Base-by-base conservation (phyloP, 2,888 invertebrate genomes). In the Drosophila percnosoma region DNA sequence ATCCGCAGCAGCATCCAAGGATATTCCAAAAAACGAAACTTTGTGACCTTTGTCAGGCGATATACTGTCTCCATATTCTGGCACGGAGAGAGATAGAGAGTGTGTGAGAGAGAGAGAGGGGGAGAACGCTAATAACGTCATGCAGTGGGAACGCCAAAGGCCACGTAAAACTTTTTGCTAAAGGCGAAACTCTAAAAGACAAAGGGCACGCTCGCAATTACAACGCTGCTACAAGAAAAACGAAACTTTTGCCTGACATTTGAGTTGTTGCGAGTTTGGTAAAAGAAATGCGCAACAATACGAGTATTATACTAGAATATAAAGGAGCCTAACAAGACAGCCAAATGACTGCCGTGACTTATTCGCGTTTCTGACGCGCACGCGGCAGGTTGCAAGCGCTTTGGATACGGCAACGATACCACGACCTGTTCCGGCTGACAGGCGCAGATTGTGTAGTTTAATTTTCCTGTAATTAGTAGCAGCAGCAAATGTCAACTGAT, bases 201-300 rank as follows among this genome's bases (percentile, higher is more conserved):
- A 83, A 81, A 73, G 68, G 68, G 59, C 83, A 78, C 70, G 78
- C 82, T 80, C 65, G 85, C 87, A 85, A 87, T 89, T 89, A 87
- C 85, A 66, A 70, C 80, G 73, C 70, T 72, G 67, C 73, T 71
- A 45, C 4, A 45, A 24, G 45, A 24, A 21, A 79, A 79, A 60
- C 49, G 78, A 75, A 89, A 84, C 65, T 84, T 85, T 88, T 68
- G 61, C 65, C 75, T 86, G 89, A 76, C 87, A 81, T 80, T 83
- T 86, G 75, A 79, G 81, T 83, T 79, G 71, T 68, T 51, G 53
- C 48, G 21, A 55, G 62, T 61, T 69, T 59, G 45, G 66, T 38
- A 71, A 72, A 57, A 75, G 75, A 88, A 88, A 84, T 79, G 90
- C 82, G 81, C 89, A 87, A 87, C 83, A 89, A 87, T 88, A 77